Percentiles rank a stretch among this genome's conserved stretches.
Evolutionary conservation across 2,113 vertebrate genomes (phyloP).

Genomic region (Crotalus tigris): DNA sequence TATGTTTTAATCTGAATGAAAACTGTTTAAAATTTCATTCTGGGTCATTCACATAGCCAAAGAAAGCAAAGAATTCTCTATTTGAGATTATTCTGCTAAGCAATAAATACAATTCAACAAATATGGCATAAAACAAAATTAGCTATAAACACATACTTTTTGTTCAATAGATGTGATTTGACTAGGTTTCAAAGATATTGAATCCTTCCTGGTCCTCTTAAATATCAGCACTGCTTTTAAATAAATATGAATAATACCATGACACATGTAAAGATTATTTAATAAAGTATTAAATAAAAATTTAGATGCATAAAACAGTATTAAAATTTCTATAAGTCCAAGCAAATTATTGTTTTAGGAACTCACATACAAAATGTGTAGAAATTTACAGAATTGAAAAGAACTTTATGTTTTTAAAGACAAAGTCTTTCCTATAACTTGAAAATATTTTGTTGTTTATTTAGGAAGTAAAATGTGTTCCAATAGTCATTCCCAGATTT

Average conservation of each 20-base stretch:
- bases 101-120: neutral
- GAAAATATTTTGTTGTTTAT: neutral
- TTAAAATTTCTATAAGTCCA: neutral
- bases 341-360: neutral
- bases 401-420: neutral
- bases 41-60: neutral
- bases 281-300: neutral
- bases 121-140: neutral
- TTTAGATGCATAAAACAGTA: neutral
- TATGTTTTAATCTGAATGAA: neutral
- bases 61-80: neutral
- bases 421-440: neutral
- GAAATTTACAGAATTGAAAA: neutral
- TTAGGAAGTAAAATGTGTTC: neutral
- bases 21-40: neutral
- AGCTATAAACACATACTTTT: neutral
- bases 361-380: neutral
- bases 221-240: neutral
- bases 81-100: neutral
- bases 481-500: neutral
- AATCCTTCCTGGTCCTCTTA: neutral
- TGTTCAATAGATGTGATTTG: neutral
- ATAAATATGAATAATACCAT: neutral
- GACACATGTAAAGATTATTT: neutral
- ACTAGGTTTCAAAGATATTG: neutral